These are phyloP conservation scores for Bombyx huttoni DNA, from an alignment of 2,888 invertebrate genomes.

Conservation along the genomic window DNA sequence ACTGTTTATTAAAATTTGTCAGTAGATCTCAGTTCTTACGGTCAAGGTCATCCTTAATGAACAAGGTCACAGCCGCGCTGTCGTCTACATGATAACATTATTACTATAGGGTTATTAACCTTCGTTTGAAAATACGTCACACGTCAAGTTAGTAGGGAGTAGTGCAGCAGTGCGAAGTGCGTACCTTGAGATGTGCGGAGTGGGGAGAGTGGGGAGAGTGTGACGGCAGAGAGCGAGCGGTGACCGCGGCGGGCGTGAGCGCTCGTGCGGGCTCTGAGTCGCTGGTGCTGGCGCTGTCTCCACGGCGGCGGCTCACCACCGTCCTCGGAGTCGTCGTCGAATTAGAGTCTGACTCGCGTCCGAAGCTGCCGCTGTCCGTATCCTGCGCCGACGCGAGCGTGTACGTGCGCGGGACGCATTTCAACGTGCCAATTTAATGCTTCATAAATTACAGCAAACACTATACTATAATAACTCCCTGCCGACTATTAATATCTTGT, in stretches of 20 bases:
- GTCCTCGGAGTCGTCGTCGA: constrained; percentile 82
- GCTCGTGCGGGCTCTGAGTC: constrained; percentile 74
- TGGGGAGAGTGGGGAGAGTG: neutral
- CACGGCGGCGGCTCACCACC: constrained; percentile 75
- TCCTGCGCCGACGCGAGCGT: constrained; percentile 27
- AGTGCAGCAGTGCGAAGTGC: neutral
- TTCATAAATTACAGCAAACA: no score
- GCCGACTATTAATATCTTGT: no score
- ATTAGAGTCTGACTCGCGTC: constrained; percentile 84
- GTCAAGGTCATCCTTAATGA: no score
- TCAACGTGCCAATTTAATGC: no score
- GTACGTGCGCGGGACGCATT: no score
- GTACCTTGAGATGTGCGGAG: constrained; percentile 12
- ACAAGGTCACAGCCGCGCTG: no score
- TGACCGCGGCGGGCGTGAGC: constrained; percentile 14
- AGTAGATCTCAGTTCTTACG: no score
- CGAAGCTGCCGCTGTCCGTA: constrained; percentile 74
- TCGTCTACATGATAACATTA: no score
- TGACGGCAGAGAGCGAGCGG: constrained; percentile 15
- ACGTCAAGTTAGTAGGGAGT: neutral
- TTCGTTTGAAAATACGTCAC: no score
- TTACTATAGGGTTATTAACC: no score
- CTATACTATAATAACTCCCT: no score
- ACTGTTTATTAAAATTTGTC: no score
- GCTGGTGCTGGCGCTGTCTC: constrained; percentile 58